phyloP scores from a whole-genome alignment of 2,797 vertebrate genomes.

The Gambusia yucatana region DNA sequence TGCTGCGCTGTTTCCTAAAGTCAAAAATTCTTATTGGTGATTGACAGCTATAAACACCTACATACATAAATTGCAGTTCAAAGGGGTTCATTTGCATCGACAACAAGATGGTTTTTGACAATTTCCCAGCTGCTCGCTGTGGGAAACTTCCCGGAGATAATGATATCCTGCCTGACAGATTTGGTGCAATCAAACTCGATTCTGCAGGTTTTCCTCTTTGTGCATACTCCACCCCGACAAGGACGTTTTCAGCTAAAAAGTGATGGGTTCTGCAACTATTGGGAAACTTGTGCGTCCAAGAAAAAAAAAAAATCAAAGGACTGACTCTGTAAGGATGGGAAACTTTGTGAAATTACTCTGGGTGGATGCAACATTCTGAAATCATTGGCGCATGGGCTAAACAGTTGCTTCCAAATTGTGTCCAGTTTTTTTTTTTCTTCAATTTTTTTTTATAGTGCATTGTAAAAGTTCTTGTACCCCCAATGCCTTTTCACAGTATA shows the following conservation, averaged over 20 bases:
- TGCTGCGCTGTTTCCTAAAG: constrained; percentile 55
- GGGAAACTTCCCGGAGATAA: constrained; percentile 76
- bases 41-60: constrained; percentile 78
- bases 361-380: constrained; percentile 14
- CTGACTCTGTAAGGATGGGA: constrained; percentile 8
- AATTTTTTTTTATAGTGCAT: not conserved
- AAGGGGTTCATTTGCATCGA: constrained; percentile 80
- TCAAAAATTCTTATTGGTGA: constrained; percentile 69
- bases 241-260: constrained; percentile 56
- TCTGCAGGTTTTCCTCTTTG: constrained; percentile 57
- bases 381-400: constrained; percentile 1
- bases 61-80: constrained; percentile 71
- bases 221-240: constrained; percentile 53
- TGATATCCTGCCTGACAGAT: constrained; percentile 74
- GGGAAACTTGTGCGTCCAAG: constrained; percentile 41
- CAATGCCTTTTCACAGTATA: not conserved
- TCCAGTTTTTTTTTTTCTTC: not conserved
- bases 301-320: constrained; percentile 32
- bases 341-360: constrained; percentile 29
- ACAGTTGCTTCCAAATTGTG: constrained; percentile 5
- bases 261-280: constrained; percentile 18
- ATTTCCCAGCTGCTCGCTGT: constrained; percentile 80
- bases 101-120: constrained; percentile 78
- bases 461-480: not conserved
- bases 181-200: constrained; percentile 74